Conservation (phyloP, 2,797 vertebrate species). For the Leontopithecus rosalia region DNA sequence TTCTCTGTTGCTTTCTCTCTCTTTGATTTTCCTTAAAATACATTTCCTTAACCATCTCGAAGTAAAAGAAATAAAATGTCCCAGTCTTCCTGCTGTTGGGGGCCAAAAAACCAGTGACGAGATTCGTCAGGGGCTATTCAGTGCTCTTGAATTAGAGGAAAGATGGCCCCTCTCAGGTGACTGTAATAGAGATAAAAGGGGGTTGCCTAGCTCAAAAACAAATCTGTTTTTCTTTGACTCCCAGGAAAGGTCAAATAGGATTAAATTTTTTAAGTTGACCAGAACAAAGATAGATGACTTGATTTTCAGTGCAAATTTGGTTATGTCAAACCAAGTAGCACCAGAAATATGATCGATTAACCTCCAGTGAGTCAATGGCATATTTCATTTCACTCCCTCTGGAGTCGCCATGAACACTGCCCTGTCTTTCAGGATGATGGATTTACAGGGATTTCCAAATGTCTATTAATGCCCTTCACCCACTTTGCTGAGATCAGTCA, state of each 20-base stretch:
- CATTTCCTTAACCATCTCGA: constrained; percentile 45
- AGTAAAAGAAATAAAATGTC: constrained; percentile 61
- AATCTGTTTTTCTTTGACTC: constrained; percentile 82
- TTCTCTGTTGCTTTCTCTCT: constrained; percentile 50
- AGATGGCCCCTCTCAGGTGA: constrained; percentile 76
- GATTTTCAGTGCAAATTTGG: constrained; percentile 82
- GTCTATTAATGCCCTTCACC: constrained; percentile 73
- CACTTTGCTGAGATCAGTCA: constrained; percentile 68
- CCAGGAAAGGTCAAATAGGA: constrained; percentile 84
- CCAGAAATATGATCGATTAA: constrained; percentile 79
- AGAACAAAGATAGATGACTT: constrained; percentile 80
- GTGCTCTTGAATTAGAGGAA: constrained; percentile 78
- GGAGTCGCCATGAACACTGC: constrained; percentile 62
- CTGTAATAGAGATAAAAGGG: constrained; percentile 78
- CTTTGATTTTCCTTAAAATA: constrained; percentile 61
- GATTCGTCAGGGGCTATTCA: constrained; percentile 80
- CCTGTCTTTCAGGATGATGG: constrained; percentile 77
- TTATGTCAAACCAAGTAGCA: constrained; percentile 80
- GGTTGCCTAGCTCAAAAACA: constrained; percentile 66
- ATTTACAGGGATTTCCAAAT: constrained; percentile 74
- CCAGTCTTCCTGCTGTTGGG: not conserved
- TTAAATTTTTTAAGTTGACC: constrained; percentile 82
- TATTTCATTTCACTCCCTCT: constrained; percentile 67
- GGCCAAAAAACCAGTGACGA: constrained; percentile 73
- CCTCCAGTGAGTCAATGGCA: constrained; percentile 63